These are phyloP conservation scores for Tachina grossa DNA, from an alignment of 2,888 invertebrate species.

Conservation along the genomic window DNA sequence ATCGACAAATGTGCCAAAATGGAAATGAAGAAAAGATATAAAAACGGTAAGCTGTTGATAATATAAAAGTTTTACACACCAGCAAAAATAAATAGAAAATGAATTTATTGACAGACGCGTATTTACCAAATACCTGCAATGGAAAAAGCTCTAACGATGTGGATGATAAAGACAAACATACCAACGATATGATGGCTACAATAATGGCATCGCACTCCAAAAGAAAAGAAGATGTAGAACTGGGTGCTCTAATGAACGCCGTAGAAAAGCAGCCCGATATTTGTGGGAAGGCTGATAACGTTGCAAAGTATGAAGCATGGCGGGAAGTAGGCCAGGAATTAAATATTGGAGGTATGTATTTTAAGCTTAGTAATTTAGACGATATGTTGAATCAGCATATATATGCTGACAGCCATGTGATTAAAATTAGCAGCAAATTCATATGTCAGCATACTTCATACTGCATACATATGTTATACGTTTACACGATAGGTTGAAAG, in stretches of 20 bases:
- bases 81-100: background rate
- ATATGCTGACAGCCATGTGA: no score
- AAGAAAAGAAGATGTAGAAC: conserved; percentile 35
- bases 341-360: conserved; percentile 69
- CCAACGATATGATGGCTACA: background rate
- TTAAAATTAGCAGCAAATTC: no score
- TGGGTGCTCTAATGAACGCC: conserved; percentile 68
- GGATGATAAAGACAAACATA: background rate
- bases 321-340: conserved; percentile 72
- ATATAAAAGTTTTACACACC: background rate
- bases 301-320: conserved; percentile 75
- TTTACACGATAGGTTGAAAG: no score
- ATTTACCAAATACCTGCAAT: background rate
- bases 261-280: conserved; percentile 73
- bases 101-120: background rate
- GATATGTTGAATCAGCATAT: no score
- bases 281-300: conserved; percentile 44
- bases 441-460: no score
- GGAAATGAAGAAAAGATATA: conserved; percentile 65
- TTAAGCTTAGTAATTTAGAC: no score
- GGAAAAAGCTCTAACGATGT: background rate
- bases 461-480: no score
- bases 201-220: background rate
- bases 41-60: conserved; percentile 54
- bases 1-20: conserved; percentile 74